Evolutionary conservation across 2,888 invertebrate genomes (phyloP), one percentile per base, ranked within the genome.

Genomic region (Synergus laeviventris): DNA sequence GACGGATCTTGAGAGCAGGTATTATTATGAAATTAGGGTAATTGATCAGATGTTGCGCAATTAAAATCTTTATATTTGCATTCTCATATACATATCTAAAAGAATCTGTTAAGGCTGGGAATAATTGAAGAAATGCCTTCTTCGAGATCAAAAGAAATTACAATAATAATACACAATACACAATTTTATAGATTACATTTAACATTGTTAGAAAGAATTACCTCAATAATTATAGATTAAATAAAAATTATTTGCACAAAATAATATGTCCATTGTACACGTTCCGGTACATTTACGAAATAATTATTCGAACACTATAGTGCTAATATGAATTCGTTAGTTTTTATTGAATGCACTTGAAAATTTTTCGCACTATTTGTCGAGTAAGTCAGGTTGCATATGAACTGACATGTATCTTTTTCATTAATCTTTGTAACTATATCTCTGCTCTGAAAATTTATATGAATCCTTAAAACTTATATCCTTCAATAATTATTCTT

Each of bases 371-470:
- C 24, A 24, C 66, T 45, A 45, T 45, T 66, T 70, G n/a, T n/a
- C 31, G n/a, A 70, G 31, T 16, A 56, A 12, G 21, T 56, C 21
- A 49, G 49, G n/a, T n/a, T 31, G 24, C n/a, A n/a, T 16, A 49
- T 5, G 24, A 45, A 64, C 39, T 39, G 39, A 64, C 3, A 39
- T 21, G 12, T 1, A 39, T 64, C 21, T 38, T 64, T 31, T 49
- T 31, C 11, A n/a, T 70, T 49, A 49, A n/a, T 70, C 45, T 24
- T 66, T 66, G 66, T 42, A 66, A 45, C 45, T 36, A 24, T 42
- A 42, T 49, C 70, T 70, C 16, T 31, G 31, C 24, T n/a, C 49
- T 31, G 49, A 49, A 70, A 70, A 49, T 70, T 49, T 49, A 49
- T 31, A 31, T 49, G 31, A 70, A 31, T 70, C 49, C 11, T 70